These are phyloP conservation scores for Andrena haemorrhoa DNA, from an alignment of 2,888 invertebrate species.

Conservation along the genomic window DNA sequence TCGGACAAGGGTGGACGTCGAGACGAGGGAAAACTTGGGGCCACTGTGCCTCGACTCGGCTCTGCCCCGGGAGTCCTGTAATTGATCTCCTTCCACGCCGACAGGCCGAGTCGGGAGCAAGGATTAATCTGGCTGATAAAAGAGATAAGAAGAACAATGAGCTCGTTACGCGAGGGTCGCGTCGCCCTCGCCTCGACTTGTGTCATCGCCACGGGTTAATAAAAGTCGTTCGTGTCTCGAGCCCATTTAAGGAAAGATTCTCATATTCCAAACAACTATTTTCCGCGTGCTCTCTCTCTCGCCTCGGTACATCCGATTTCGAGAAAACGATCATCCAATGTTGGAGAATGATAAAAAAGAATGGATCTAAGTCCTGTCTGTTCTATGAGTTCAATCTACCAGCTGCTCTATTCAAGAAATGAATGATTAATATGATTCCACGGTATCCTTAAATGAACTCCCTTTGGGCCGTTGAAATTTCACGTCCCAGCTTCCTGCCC, in stretches of 20 bases:
- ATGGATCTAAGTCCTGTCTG: too few species aligned
- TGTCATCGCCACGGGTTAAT: constrained; percentile 34
- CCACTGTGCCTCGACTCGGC: constrained; percentile 6
- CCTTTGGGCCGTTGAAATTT: neutral
- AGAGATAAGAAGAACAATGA: constrained; percentile 57
- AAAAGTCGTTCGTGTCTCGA: constrained; percentile 20
- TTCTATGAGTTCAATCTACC: too few species aligned
- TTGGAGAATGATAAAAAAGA: too few species aligned
- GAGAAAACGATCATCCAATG: too few species aligned
- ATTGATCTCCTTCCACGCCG: constrained; percentile 40
- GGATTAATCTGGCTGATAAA: constrained; percentile 57
- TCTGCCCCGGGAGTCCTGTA: constrained; percentile 13
- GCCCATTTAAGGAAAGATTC: constrained; percentile 37
- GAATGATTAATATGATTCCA: neutral
- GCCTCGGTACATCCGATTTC: neutral
- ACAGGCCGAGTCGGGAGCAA: constrained; percentile 22
- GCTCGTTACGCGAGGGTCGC: constrained; percentile 50
- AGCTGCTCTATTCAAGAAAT: too few species aligned
- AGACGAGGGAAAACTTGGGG: neutral
- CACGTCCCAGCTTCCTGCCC: neutral
- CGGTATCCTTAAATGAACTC: constrained; percentile 31
- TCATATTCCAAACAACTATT: too few species aligned
- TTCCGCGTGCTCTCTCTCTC: too few species aligned
- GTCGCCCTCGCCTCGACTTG: constrained; percentile 21
- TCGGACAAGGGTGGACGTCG: constrained; percentile 28